phyloP scores from a whole-genome alignment of 2,797 vertebrate species.

The Meriones psammophilus region DNA sequence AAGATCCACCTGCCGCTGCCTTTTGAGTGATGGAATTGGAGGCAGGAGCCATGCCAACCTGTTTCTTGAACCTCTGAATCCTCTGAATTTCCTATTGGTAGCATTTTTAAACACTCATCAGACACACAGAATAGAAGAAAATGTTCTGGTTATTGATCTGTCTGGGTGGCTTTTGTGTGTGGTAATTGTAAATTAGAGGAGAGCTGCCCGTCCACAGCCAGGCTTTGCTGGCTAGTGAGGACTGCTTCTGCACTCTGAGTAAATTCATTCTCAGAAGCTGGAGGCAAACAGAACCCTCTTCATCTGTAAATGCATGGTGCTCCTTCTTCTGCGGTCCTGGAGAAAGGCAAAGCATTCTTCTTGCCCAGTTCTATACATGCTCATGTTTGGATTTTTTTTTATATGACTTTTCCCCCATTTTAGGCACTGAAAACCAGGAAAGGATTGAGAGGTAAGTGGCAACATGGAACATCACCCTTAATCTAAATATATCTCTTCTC shows the following conservation, averaged over 20 bases:
- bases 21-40: not conserved
- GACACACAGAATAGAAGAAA: not conserved
- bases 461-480: not conserved
- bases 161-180: not conserved
- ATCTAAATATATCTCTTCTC: not conserved
- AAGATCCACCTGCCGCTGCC: not conserved
- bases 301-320: not conserved
- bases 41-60: not conserved
- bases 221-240: not conserved
- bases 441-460: conserved; percentile 88
- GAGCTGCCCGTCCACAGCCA: not conserved
- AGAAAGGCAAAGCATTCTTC: not conserved
- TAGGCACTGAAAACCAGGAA: conserved; percentile 90
- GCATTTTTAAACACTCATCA: not conserved
- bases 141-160: not conserved
- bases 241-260: not conserved
- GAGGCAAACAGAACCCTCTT: not conserved
- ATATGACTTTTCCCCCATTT: conserved; percentile 45
- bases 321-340: not conserved
- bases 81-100: not conserved
- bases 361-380: not conserved
- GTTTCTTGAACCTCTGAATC: not conserved
- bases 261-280: not conserved
- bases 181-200: not conserved
- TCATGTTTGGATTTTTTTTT: conserved; percentile 46